Evolutionary conservation across 2,888 invertebrate genomes (phyloP).

Genomic region (Automeris io): DNA sequence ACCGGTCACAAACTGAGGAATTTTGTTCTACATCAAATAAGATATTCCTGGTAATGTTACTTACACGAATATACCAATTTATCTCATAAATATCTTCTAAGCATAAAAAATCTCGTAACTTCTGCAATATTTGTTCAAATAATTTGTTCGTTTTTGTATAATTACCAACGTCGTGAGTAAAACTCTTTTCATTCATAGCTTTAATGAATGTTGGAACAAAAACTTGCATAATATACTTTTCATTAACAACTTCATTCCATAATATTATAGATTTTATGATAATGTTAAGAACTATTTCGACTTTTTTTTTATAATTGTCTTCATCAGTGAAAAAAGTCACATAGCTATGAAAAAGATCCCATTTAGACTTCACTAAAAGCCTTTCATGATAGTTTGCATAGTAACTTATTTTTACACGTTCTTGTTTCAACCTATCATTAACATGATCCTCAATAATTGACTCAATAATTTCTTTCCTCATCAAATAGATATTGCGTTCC

Average conservation of each 20-base stretch:
- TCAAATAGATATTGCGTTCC: slow-evolving; percentile 15
- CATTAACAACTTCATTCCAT: slow-evolving; percentile 17
- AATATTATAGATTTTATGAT: slow-evolving; percentile 18
- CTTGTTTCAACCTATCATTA: slow-evolving; percentile 19
- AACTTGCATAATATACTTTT: slow-evolving; percentile 14
- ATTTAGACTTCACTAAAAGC: slow-evolving; percentile 23
- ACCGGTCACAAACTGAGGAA: not conserved
- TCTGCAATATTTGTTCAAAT: not conserved
- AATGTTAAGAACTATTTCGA: slow-evolving; percentile 19
- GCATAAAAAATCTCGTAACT: not conserved
- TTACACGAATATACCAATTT: not conserved
- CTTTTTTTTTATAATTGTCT: slow-evolving; percentile 15
- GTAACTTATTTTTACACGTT: slow-evolving; percentile 12
- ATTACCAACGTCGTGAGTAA: not conserved
- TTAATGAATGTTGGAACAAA: slow-evolving; percentile 19
- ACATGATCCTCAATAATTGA: slow-evolving; percentile 32
- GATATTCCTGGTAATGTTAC: not conserved
- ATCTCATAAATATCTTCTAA: not conserved
- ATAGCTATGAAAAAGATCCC: slow-evolving; percentile 25
- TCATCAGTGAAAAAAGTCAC: slow-evolving; percentile 17
- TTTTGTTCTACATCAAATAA: slow-evolving; percentile 1
- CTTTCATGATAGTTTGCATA: slow-evolving; percentile 8
- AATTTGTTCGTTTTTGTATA: not conserved
- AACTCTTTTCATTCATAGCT: slow-evolving; percentile 11
- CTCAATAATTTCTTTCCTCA: slow-evolving; percentile 26